phyloP scores from a whole-genome alignment of 2,888 invertebrate genomes.

The Nemoura dubitans region DNA sequence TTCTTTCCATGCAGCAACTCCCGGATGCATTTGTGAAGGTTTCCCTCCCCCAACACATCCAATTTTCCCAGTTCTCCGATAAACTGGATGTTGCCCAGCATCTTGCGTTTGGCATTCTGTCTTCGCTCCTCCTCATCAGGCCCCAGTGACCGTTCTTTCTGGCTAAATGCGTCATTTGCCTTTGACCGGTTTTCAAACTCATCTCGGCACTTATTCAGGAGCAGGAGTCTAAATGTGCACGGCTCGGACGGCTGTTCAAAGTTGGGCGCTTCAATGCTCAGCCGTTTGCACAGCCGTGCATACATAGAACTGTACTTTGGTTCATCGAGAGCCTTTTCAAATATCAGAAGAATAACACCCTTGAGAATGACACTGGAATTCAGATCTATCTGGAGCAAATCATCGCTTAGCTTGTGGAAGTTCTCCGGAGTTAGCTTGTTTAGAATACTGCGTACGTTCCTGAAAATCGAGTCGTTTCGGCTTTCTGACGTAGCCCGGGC shows the following conservation, averaged over 20 bases:
- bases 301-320: conserved; percentile 99
- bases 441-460: conserved; percentile 93
- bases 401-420: conserved; percentile 98
- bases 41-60: conserved; percentile 92
- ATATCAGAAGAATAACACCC: conserved; percentile 93
- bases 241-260: conserved; percentile 79
- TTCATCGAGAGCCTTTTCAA: conserved; percentile 99
- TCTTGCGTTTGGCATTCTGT: conserved; percentile 93
- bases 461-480: conserved; percentile 87
- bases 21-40: conserved; percentile 93
- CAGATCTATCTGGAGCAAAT: conserved; percentile 93
- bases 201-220: conserved; percentile 94
- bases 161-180: conserved; percentile 73
- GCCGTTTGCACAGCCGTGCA: conserved; percentile 97
- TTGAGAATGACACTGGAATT: conserved; percentile 93
- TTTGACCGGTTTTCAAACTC: conserved; percentile 92
- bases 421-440: conserved; percentile 99
- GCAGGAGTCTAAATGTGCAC: conserved; percentile 87
- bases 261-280: conserved; percentile 97
- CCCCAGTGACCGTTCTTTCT: conserved; percentile 64
- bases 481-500: conserved; percentile 68
- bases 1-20: conserved; percentile 82
- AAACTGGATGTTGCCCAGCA: conserved; percentile 95
- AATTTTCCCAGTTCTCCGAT: conserved; percentile 97
- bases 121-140: conserved; percentile 92